These are phyloP conservation scores for Toxotes chatareus DNA, from an alignment of 2,113 vertebrate species.

Conservation along the genomic window DNA sequence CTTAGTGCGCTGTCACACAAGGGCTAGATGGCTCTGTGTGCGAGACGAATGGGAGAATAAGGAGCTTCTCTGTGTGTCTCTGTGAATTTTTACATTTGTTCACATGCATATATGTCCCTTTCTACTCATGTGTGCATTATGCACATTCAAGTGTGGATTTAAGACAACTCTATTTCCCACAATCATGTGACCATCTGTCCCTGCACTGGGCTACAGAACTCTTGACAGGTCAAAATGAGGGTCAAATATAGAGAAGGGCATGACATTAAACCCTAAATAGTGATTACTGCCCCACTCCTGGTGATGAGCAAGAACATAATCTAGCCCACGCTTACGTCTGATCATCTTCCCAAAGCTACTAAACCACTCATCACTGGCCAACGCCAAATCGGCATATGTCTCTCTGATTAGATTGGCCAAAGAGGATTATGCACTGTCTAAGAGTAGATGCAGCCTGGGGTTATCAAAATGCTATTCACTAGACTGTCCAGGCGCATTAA, in stretches of 20 bases:
- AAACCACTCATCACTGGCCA: conserved; percentile 68
- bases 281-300: conserved; percentile 61
- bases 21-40: neutral
- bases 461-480: conserved; percentile 60
- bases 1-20: neutral
- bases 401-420: conserved; percentile 76
- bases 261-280: conserved; percentile 59
- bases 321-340: conserved; percentile 59
- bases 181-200: neutral
- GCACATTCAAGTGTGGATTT: neutral
- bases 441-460: conserved; percentile 49
- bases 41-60: neutral
- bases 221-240: conserved; percentile 14
- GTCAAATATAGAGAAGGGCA: conserved; percentile 35
- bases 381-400: conserved; percentile 64
- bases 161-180: neutral
- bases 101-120: neutral
- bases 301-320: conserved; percentile 57
- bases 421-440: conserved; percentile 74
- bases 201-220: neutral
- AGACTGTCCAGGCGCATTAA: conserved; percentile 41
- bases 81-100: neutral
- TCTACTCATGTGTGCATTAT: too few species aligned
- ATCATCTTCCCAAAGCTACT: conserved; percentile 72
- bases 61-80: neutral